Base-by-base conservation (phyloP, 2,113 vertebrate genomes). In the Poeciliopsis occidentalis region DNA sequence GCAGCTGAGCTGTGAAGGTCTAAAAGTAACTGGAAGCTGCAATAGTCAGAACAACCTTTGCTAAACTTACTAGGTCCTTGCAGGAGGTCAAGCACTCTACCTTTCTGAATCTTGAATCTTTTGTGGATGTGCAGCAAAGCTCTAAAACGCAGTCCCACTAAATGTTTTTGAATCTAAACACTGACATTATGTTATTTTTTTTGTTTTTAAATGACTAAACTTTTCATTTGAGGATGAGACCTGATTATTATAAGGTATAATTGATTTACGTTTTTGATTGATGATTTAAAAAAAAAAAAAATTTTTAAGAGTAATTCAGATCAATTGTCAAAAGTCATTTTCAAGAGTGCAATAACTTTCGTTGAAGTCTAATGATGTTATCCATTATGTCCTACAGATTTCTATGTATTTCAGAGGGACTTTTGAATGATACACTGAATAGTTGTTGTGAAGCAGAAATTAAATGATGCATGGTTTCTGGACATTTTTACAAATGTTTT, bases 21-120 rank as follows among this genome's bases (percentile, higher is more conserved):
- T 64, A 27, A 61, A 32, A 73, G 31, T 27, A 34, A 41, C 54
- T 34, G 27, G 1, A 24, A 22, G 70, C 65, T 47, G 34, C 6
- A 44, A 60, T 73, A 54, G 64, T 67, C 10, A 67, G 79, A 64
- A 85, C 77, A 64, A 73, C 0, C 27, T 82, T 74, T 87, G 12
- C 78, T 67, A 54, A 71, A 29, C 77, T 69, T 63, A 67, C 34
- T 78, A 31, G 60, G 54, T 69, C 54, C 77, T 75, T 72, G 67
- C 66, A 27, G 51, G 67, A 80, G 65, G 73, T 79, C 66, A 81
- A 73, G 69, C 63, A 47, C 47, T 60, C 51, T 67, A 39, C 67
- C 41, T 80, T 32, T 10, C 26, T 34, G 44, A 47, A 34, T 57
- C 51, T 57, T n/a, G 29, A 29, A 54, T 37, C 24, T 64, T 3